Conservation (phyloP, 2,888 invertebrate genomes). For the Hydrotaea cyrtoneurina region DNA sequence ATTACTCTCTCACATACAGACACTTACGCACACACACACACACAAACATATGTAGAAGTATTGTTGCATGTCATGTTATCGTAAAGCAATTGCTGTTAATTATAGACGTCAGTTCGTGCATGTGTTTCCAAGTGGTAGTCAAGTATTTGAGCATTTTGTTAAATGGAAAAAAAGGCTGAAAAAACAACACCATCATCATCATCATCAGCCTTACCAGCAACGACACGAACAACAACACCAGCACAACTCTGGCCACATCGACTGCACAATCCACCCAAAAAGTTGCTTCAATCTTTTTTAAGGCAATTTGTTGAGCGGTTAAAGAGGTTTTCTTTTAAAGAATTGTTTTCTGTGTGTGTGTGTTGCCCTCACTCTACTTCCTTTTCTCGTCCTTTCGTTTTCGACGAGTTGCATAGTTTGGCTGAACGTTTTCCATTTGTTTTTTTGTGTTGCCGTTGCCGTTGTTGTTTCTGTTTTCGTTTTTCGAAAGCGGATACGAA, state of each 20-base stretch:
- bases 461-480: background rate
- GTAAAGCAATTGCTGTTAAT: constrained; percentile 69
- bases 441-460: background rate
- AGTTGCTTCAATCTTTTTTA: constrained; percentile 45
- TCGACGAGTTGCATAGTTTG: background rate
- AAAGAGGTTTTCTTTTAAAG: constrained; percentile 41
- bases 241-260: background rate
- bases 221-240: background rate
- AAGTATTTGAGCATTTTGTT: constrained; percentile 67
- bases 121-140: constrained; percentile 65
- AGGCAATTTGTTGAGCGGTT: constrained; percentile 60
- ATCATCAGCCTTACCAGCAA: background rate
- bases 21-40: constrained; percentile 18
- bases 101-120: constrained; percentile 69
- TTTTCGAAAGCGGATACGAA: constrained; percentile 49
- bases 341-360: constrained; percentile 13
- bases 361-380: background rate
- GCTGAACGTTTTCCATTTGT: background rate
- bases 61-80: constrained; percentile 68
- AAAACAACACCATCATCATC: background rate
- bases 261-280: background rate
- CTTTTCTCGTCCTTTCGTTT: background rate
- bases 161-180: constrained; percentile 18
- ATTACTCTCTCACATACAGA: background rate
- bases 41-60: constrained; percentile 21